phyloP scores from a whole-genome alignment of 2,113 vertebrate genomes.

The Osmerus mordax region DNA sequence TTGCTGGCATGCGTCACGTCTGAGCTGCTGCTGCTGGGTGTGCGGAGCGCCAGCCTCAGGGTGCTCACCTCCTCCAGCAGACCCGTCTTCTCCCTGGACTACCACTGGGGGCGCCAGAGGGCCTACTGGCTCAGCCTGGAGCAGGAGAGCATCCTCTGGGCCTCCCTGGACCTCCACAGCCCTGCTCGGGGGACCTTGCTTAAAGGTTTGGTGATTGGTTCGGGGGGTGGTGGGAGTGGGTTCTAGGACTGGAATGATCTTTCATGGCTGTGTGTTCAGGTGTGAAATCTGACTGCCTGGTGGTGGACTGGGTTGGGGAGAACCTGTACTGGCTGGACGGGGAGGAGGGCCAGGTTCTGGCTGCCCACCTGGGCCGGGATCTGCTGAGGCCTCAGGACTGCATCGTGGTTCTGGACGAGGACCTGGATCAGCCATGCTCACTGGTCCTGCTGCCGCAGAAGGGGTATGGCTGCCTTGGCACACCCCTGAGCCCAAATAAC shows the following conservation, averaged over 20 bases:
- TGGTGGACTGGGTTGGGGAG: slow-evolving; percentile 86
- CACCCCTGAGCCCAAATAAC: neutral
- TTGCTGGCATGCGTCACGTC: slow-evolving; percentile 81
- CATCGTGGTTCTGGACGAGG: slow-evolving; percentile 75
- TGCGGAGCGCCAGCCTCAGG: slow-evolving; percentile 73
- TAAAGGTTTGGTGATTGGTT: slow-evolving; percentile 73
- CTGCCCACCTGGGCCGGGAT: slow-evolving; percentile 63
- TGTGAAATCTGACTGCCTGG: slow-evolving; percentile 82
- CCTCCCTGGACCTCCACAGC: slow-evolving; percentile 62
- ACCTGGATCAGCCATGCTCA: slow-evolving; percentile 79
- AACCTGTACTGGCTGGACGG: slow-evolving; percentile 92
- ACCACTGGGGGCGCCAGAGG: slow-evolving; percentile 74
- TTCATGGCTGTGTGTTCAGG: slow-evolving; percentile 62
- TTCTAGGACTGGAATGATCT: too few species aligned
- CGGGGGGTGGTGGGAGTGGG: too few species aligned
- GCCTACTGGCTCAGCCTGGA: slow-evolving; percentile 86
- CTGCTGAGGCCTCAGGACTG: slow-evolving; percentile 72
- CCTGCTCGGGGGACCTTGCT: slow-evolving; percentile 73
- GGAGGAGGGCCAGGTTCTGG: slow-evolving; percentile 79
- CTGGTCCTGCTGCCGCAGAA: slow-evolving; percentile 78
- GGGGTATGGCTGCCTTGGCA: slow-evolving; percentile 70
- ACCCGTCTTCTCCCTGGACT: slow-evolving; percentile 82
- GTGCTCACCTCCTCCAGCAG: slow-evolving; percentile 70
- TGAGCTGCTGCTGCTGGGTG: slow-evolving; percentile 75
- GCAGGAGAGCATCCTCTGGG: slow-evolving; percentile 85